Evolutionary conservation across 1,140 invertebrate genomes (phyloP).

Genomic region (Cyclargus thomasi): DNA sequence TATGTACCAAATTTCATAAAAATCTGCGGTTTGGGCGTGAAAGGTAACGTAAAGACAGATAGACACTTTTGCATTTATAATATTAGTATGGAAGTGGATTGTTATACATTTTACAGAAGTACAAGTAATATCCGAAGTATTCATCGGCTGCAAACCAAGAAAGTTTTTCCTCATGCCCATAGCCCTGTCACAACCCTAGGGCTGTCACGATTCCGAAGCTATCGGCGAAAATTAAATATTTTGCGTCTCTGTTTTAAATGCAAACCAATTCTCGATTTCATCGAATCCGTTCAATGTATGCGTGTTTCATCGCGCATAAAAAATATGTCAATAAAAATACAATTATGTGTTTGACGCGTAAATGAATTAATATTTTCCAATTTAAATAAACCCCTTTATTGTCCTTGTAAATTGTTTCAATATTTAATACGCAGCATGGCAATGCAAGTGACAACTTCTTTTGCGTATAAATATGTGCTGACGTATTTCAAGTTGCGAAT

Average conservation of each 20-base stretch:
- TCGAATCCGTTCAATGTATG: neutral
- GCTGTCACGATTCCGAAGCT: neutral
- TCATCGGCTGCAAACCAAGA: neutral
- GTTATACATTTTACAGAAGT: too few relatives aligned
- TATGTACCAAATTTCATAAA: too few relatives aligned
- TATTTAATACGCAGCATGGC: neutral
- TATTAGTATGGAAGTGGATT: too few relatives aligned
- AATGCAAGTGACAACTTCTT: conserved; percentile 8
- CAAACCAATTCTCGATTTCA: conserved; percentile 3
- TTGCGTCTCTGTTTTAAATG: neutral
- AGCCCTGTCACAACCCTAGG: neutral
- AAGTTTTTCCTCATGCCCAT: neutral
- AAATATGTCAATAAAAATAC: conserved; percentile 12
- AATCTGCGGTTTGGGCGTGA: too few relatives aligned
- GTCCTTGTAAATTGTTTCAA: conserved; percentile 1
- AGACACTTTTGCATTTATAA: too few relatives aligned
- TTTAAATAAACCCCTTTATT: conserved; percentile 6
- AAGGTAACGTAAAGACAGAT: too few relatives aligned
- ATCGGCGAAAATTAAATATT: neutral
- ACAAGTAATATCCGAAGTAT: neutral
- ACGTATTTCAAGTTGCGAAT: neutral
- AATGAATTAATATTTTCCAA: conserved; percentile 3
- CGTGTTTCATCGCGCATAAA: conserved; percentile 6
- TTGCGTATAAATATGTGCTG: neutral
- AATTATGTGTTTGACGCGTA: conserved; percentile 12